Conservation (phyloP, 2,113 vertebrate species). For the Phrynosoma platyrhinos region DNA sequence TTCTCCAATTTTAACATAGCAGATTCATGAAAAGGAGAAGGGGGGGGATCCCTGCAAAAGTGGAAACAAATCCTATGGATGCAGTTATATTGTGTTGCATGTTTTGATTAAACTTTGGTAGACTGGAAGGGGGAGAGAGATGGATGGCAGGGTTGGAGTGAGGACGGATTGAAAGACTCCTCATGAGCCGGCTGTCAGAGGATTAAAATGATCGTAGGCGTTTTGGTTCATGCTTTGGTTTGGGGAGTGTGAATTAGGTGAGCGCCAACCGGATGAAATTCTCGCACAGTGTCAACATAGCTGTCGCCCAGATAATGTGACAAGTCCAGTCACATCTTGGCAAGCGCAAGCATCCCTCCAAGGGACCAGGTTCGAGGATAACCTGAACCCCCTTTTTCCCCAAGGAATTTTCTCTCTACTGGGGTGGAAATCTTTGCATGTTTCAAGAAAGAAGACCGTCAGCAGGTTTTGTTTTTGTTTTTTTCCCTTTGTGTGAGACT, state of each 20-base stretch:
- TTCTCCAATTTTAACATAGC: neutral
- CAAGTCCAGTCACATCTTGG: neutral
- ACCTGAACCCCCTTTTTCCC: neutral
- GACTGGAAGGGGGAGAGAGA: too few species aligned
- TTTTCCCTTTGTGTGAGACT: too few species aligned
- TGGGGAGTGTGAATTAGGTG: neutral
- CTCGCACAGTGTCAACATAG: too few species aligned
- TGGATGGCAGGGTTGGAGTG: too few species aligned
- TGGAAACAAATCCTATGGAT: neutral
- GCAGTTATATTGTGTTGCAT: neutral
- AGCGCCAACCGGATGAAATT: neutral
- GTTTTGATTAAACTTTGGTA: neutral
- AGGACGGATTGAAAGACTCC: neutral
- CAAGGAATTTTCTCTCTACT: neutral
- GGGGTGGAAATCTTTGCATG: too few species aligned
- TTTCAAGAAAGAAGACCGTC: too few species aligned
- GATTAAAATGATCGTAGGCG: neutral
- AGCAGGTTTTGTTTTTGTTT: too few species aligned
- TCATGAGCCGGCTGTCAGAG: neutral
- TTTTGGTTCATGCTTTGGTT: neutral
- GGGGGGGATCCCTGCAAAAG: neutral
- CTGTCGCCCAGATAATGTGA: too few species aligned
- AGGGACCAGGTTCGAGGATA: neutral
- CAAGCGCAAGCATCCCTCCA: neutral
- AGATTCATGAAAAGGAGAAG: neutral